These are phyloP conservation scores for Drosophila cognata DNA, from an alignment of 2,888 invertebrate species.

Conservation along the genomic window DNA sequence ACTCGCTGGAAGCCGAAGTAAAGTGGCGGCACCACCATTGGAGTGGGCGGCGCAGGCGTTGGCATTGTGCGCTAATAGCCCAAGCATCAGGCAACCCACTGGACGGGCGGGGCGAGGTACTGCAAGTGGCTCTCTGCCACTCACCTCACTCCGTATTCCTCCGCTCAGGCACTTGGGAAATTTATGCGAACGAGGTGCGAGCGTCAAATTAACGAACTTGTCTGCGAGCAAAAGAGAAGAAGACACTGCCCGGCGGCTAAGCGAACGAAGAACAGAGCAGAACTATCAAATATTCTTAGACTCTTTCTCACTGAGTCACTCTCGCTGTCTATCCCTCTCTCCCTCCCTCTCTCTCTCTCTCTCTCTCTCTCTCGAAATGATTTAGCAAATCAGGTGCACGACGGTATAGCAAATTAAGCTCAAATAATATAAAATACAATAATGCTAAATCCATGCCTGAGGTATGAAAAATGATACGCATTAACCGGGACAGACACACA, in stretches of 20 bases:
- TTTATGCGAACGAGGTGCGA: conserved; percentile 73
- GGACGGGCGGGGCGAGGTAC: conserved; percentile 45
- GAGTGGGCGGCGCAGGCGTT: conserved; percentile 63
- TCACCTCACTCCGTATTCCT: background rate
- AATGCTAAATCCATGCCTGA: conserved; percentile 65
- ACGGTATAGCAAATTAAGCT: conserved; percentile 67
- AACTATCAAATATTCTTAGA: conserved; percentile 5
- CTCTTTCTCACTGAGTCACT: background rate
- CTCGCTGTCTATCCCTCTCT: background rate
- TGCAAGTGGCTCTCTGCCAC: conserved; percentile 38
- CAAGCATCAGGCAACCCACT: conserved; percentile 34
- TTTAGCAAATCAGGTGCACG: conserved; percentile 73
- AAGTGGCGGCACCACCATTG: conserved; percentile 26
- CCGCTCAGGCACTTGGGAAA: conserved; percentile 44
- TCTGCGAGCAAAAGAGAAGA: conserved; percentile 43
- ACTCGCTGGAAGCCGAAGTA: conserved; percentile 8
- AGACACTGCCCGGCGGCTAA: conserved; percentile 40
- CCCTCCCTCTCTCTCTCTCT: conserved; percentile 3
- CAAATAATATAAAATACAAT: conserved; percentile 75
- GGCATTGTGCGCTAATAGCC: conserved; percentile 71
- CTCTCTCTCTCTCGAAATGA: conserved; percentile 33
- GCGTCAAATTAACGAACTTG: conserved; percentile 84
- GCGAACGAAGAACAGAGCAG: conserved; percentile 10
- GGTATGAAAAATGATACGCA: conserved; percentile 74
- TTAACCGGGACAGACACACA: conserved; percentile 29